phyloP scores from a whole-genome alignment of 2,113 vertebrate genomes.

The Sinocyclocheilus anophthalmus region DNA sequence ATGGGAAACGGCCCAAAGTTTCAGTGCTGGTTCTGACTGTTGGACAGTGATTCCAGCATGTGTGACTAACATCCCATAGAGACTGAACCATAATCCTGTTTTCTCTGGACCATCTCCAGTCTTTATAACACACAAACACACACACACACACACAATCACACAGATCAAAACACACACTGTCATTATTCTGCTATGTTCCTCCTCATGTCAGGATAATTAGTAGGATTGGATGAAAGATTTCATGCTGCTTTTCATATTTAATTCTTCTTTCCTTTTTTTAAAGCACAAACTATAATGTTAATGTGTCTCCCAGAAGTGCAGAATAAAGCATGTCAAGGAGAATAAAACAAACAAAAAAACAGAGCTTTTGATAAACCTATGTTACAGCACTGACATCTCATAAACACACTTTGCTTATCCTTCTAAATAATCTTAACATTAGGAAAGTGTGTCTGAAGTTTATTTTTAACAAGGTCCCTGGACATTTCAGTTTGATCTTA shows the following conservation, averaged over 20 bases:
- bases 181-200: conserved; percentile 24
- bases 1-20: conserved; percentile 47
- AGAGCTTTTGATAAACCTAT: background rate
- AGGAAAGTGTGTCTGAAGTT: background rate
- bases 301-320: conserved; percentile 36
- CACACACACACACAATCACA: background rate
- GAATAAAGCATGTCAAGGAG: conserved; percentile 22
- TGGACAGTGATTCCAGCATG: conserved; percentile 35
- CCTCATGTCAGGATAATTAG: conserved; percentile 50
- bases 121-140: background rate
- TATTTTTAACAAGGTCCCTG: conserved; percentile 8
- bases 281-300: conserved; percentile 29
- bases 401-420: background rate
- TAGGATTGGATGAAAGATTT: conserved; percentile 45
- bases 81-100: conserved; percentile 31
- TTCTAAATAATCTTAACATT: background rate
- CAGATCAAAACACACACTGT: conserved; percentile 38
- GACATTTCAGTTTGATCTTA: conserved; percentile 18
- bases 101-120: conserved; percentile 13
- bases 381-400: conserved; percentile 11
- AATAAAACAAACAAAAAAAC: background rate
- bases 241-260: conserved; percentile 33
- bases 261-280: conserved; percentile 7
- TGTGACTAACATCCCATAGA: conserved; percentile 45
- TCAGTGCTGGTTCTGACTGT: conserved; percentile 26